phyloP scores from a whole-genome alignment of 2,113 vertebrate species.

The Corythornis vintsioides region DNA sequence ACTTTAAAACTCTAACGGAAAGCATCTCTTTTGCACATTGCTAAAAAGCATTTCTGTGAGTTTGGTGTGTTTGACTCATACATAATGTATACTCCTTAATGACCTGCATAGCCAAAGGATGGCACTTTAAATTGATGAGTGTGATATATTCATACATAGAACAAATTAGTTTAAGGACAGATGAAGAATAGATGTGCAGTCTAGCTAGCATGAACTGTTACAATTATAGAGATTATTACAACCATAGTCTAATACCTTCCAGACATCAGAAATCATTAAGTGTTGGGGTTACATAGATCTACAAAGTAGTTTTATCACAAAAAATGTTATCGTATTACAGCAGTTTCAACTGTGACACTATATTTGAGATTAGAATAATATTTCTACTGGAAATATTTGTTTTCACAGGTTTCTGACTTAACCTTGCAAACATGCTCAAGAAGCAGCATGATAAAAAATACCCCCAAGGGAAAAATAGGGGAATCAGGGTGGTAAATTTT shows the following conservation, averaged over 20 bases:
- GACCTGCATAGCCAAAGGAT: constrained; percentile 71
- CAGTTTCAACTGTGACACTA: constrained; percentile 6
- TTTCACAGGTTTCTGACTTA: constrained; percentile 34
- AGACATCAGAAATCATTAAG: constrained; percentile 68
- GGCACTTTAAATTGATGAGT: constrained; percentile 78
- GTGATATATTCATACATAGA: constrained; percentile 76
- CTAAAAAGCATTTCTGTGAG: constrained; percentile 58
- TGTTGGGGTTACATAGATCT: constrained; percentile 24
- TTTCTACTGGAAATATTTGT: constrained; percentile 20
- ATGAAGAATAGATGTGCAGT: constrained; percentile 78
- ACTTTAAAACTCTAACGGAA: constrained; percentile 10
- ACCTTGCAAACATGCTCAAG: not conserved
- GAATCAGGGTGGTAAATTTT: not conserved
- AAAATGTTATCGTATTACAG: constrained; percentile 50
- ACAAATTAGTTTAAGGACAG: constrained; percentile 78
- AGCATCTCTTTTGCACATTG: constrained; percentile 58
- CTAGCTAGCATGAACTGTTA: constrained; percentile 71
- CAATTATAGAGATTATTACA: constrained; percentile 77
- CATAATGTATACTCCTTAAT: constrained; percentile 77
- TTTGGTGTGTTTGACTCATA: constrained; percentile 70
- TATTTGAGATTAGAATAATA: not conserved
- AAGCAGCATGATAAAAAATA: not conserved
- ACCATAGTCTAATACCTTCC: constrained; percentile 65
- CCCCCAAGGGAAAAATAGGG: not conserved
- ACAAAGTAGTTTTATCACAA: constrained; percentile 33